These are phyloP conservation scores for Dipodomys stephensi DNA, from an alignment of 2,113 vertebrate species.

Conservation along the genomic window DNA sequence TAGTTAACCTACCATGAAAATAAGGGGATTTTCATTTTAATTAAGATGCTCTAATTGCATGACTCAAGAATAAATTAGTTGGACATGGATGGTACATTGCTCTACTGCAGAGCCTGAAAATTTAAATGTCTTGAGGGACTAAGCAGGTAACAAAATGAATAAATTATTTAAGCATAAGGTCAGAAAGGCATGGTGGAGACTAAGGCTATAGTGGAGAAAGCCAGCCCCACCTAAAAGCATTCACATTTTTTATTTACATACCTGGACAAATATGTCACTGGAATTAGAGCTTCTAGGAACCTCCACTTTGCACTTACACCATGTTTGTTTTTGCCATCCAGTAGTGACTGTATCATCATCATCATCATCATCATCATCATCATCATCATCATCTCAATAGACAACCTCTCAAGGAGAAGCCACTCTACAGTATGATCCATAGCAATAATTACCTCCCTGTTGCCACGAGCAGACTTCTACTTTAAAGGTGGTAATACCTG, in stretches of 20 bases:
- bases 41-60: background rate
- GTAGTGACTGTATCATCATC: background rate
- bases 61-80: background rate
- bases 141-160: background rate
- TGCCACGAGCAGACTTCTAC: background rate
- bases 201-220: background rate
- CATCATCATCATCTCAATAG: no score
- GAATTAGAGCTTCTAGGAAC: background rate
- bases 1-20: constrained; percentile 36
- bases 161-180: background rate
- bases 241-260: background rate
- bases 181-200: background rate
- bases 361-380: background rate
- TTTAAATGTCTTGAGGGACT: background rate
- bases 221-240: background rate
- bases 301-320: background rate
- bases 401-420: background rate
- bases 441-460: background rate
- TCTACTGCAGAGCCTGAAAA: background rate
- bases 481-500: background rate
- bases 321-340: background rate
- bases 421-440: background rate
- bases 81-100: background rate
- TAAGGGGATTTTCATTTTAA: background rate
- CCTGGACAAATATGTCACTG: background rate